A percentile compares a stretch with the other conserved stretches of the same genome.
Conservation (phyloP, 35 echinoderm and acorn worm species). For the Patiria miniata region DNA sequence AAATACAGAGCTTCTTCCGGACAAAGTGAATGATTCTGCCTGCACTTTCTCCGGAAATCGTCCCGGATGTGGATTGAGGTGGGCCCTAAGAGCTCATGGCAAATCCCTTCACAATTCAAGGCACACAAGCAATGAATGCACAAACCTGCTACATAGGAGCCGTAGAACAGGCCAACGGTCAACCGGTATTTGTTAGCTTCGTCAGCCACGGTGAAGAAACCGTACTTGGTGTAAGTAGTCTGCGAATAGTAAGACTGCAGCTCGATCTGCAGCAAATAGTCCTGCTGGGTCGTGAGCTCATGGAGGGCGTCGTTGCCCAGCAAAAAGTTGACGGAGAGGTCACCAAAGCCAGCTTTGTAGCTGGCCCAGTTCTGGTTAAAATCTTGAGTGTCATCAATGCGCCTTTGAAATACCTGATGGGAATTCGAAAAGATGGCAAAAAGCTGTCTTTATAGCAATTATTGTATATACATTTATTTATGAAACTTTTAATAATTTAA, state of each 20-base stretch:
- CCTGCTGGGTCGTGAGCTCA: neutral
- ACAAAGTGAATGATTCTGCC: too few relatives aligned
- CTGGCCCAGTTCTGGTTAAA: constrained; percentile 44
- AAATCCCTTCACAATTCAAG: too few relatives aligned
- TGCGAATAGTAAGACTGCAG: neutral
- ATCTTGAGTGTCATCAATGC: constrained; percentile 6
- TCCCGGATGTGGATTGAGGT: too few relatives aligned
- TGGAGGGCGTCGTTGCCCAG: constrained; percentile 51
- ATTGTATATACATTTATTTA: too few relatives aligned
- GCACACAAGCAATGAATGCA: neutral
- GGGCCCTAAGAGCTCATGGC: too few relatives aligned
- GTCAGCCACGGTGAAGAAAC: neutral
- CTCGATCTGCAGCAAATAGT: constrained; percentile 40
- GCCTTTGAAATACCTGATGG: constrained; percentile 50
- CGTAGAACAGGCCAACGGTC: neutral
- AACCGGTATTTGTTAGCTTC: constrained; percentile 30
- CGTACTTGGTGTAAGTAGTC: neutral
- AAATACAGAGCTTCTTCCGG: too few relatives aligned
- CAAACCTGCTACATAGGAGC: neutral
- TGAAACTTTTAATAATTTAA: too few relatives aligned
- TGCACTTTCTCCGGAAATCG: too few relatives aligned
- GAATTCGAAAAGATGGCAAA: neutral
- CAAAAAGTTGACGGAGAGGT: constrained; percentile 40
- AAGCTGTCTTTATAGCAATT: too few relatives aligned
- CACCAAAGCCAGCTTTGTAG: constrained; percentile 60